Evolutionary conservation across 2,113 vertebrate genomes (phyloP).

Genomic region (Pomatostomus ruficeps): DNA sequence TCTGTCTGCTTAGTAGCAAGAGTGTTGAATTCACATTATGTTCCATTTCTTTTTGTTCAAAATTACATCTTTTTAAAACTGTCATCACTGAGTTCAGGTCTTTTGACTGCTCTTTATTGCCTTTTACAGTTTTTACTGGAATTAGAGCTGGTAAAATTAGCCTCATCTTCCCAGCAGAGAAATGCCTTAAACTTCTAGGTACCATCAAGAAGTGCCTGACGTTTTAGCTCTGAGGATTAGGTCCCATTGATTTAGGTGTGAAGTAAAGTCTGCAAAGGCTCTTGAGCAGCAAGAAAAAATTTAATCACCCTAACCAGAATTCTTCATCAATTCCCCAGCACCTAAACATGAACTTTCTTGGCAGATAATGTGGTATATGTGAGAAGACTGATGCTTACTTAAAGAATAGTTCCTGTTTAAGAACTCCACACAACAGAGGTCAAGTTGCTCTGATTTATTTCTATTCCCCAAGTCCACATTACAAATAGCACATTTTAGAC

Average conservation of each 20-base stretch:
- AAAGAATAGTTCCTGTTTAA: not conserved
- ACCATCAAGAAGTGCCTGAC: not conserved
- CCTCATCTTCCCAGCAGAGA: not conserved
- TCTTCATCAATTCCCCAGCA: not conserved
- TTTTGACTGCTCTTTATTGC: not conserved
- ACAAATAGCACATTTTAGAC: slow-evolving; percentile 50
- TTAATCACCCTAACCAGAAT: not conserved
- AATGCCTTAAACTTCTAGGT: not conserved
- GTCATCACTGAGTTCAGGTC: not conserved
- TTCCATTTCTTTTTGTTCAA: not conserved
- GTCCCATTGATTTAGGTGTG: not conserved
- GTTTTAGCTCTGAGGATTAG: not conserved
- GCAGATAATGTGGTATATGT: not conserved
- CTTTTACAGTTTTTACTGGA: not conserved
- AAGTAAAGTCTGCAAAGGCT: not conserved
- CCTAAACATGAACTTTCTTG: not conserved
- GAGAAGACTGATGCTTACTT: not conserved
- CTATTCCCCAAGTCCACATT: slow-evolving; percentile 43
- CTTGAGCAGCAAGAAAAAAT: not conserved
- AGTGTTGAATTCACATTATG: not conserved
- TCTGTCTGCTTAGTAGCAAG: not conserved
- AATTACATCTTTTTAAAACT: not conserved
- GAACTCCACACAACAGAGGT: not conserved
- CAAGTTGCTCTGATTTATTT: slow-evolving; percentile 57
- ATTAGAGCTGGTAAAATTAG: not conserved